A percentile compares a stretch with the other conserved stretches of the same genome.
Evolutionary conservation across 2,888 invertebrate genomes (phyloP).

Genomic region (Pristionchus exspectatus): DNA sequence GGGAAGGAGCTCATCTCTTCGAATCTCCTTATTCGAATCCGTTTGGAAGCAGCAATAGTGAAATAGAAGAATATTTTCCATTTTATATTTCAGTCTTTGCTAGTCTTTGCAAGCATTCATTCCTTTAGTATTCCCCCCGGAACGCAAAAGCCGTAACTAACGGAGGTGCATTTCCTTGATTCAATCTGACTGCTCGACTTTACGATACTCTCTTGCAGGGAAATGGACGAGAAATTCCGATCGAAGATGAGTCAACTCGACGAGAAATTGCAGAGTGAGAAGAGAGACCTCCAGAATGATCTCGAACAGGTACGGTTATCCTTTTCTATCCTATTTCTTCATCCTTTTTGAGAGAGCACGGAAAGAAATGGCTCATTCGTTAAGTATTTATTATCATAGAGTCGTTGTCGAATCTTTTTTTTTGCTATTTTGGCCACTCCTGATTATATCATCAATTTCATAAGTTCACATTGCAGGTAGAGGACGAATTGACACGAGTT

Average conservation of each 20-base stretch:
- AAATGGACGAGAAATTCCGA: slow-evolving; percentile 68
- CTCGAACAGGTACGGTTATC: slow-evolving; percentile 61
- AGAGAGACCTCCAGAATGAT: slow-evolving; percentile 67
- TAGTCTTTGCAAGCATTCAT: no score
- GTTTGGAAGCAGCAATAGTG: background rate
- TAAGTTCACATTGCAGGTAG: slow-evolving; percentile 55
- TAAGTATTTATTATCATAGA: no score
- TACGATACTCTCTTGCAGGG: slow-evolving; percentile 58
- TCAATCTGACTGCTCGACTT: background rate
- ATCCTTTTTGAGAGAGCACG: no score
- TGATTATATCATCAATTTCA: background rate
- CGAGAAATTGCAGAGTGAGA: slow-evolving; percentile 66
- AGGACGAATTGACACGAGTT: slow-evolving; percentile 67
- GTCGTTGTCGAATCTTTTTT: no score
- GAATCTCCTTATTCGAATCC: background rate
- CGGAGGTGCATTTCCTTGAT: background rate
- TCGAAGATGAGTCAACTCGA: slow-evolving; percentile 65
- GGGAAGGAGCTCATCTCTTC: background rate
- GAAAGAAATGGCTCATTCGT: no score
- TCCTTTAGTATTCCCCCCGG: background rate
- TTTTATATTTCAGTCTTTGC: no score
- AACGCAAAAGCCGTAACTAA: background rate
- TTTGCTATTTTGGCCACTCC: no score
- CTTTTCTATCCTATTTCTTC: background rate
- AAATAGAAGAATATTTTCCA: no score